Base-by-base conservation (phyloP, 2,888 invertebrate genomes). In the Rhaphigaster nebulosa region DNA sequence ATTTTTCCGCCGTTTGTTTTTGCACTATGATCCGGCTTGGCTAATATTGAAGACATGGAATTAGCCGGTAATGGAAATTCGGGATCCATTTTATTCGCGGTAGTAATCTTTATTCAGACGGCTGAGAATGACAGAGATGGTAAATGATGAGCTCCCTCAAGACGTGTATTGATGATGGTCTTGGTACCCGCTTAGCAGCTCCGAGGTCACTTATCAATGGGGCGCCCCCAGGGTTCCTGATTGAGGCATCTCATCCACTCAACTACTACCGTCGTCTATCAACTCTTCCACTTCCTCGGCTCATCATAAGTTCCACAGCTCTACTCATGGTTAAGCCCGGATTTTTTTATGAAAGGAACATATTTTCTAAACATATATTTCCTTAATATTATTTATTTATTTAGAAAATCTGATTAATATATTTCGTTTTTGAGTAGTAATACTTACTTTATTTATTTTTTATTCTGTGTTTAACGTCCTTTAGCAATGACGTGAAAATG, bases 101-200 rank as follows among this genome's bases (percentile, higher is more conserved):
- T 45, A 13, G 84, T 84, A 84, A 84, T 84, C 45, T 45, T 50
- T 50, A 50, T 84, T 26, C 13, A n/a, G 84, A 50, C 45, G 41
- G 84, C n/a, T 84, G 84, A 12, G 45, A 50, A 84, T 45, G 84
- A 84, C 84, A 84, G 84, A 84, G 84, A 84, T 84, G 84, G 84
- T 84, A 84, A 84, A 84, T 84, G 84, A 84, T 84, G 84, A 84
- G 41, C n/a, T 15, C 12, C 15, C 2, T 4, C 1, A 84, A 26
- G 84, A 84, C 84, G 84, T 84, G 45, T 84, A 84, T 76, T 76
- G 70, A 76, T 76, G 70, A 76, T 76, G 70, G 54, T 10, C 26
- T 54, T n/a, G 60, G 60, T 60, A n/a, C 8, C 60, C 60, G 60
- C 60, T 60, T 60, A 60, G 60, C 60, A 60, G 60, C 26, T n/a